phyloP scores from a whole-genome alignment of 2,113 vertebrate species.

The Tor tambroides region DNA sequence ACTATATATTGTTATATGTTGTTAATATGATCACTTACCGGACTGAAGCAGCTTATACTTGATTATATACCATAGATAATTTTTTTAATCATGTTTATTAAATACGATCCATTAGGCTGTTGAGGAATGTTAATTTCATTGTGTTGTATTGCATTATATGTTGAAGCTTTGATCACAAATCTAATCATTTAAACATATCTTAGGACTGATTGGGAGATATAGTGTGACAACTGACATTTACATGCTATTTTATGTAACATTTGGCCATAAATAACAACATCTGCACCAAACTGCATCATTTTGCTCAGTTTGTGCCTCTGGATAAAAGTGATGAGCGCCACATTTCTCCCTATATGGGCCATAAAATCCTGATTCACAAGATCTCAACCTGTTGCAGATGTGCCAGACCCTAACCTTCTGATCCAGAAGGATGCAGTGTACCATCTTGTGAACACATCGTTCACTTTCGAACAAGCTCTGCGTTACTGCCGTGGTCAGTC shows the following conservation, averaged over 20 bases:
- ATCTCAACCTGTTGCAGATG: constrained; percentile 4
- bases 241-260: neutral
- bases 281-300: neutral
- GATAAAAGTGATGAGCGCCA: neutral
- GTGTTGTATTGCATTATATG: neutral
- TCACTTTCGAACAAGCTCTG: constrained; percentile 78
- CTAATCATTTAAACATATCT: neutral
- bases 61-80: neutral
- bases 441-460: constrained; percentile 73
- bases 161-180: neutral
- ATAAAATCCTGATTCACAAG: neutral
- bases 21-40: neutral
- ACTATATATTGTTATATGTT: neutral
- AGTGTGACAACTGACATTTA: neutral
- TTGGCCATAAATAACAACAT: neutral
- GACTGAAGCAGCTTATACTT: neutral
- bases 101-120: neutral
- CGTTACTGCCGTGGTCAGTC: constrained; percentile 79
- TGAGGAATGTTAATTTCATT: neutral
- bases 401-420: constrained; percentile 41
- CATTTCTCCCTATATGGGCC: neutral
- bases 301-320: neutral
- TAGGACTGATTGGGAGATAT: neutral
- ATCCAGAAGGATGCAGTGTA: constrained; percentile 72
- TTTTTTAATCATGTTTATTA: neutral